Base-by-base conservation (phyloP, 2,797 vertebrate genomes). In the Phrynocephalus forsythii region DNA sequence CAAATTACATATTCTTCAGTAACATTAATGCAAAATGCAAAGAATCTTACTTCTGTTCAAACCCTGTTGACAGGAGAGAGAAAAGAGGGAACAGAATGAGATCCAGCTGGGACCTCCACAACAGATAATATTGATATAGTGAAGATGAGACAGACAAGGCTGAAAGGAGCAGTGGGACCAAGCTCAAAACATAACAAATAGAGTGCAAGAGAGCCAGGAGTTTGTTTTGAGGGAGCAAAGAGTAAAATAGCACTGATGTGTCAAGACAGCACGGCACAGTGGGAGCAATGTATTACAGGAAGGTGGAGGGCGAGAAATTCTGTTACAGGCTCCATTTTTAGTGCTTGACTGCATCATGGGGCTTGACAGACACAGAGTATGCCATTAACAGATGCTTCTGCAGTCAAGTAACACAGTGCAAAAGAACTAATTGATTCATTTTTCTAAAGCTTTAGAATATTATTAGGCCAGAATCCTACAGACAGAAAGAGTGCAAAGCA, bases 61-160 rank as follows among this genome's bases (percentile, higher is more conserved):
- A 91, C 88, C 93, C 90, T 69, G 93, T 85, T 91, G 92, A 93
- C 89, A 94, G 90, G 93, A 94, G 91, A 92, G 78, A 88, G 83
- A 88, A 88, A 85, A 92, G 94, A 91, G 92, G 93, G 86, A 85
- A 94, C 86, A 92, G 88, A 93, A 91, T 84, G 83, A 79, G 89
- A 87, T 94, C 91, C 89, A 90, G 92, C 93, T 94, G 60, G 33
- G 86, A 93, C 79, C 91, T 93, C 91, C 87, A 91, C 84, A 94
- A 92, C 92, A 87, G 86, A 92, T 78, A 94, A 88, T 44, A 91
- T 89, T 15, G 81, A 92, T 88, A 92, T 18, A 69, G 71, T 28
- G 72, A 91, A 84, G 85, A 85, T 78, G 79, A 94, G 90, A 92
- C 94, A 94, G 83, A 85, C 79, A 86, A 84, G 89, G 90, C 91